A percentile compares a stretch with the other conserved stretches of the same genome.
phyloP scores from a whole-genome alignment of 2,797 vertebrate genomes.

The Acipenser ruthenus region DNA sequence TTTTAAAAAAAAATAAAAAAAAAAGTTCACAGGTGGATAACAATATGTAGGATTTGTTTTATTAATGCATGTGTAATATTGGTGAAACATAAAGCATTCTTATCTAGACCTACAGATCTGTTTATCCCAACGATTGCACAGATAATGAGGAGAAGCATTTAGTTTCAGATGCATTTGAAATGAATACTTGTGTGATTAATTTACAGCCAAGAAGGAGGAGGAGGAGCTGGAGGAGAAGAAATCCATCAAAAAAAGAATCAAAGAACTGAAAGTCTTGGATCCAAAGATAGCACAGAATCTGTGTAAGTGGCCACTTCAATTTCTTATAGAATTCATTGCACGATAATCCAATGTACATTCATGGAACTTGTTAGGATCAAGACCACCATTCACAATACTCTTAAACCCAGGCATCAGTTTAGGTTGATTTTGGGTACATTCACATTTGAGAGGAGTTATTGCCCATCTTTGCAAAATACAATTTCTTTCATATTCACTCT shows the following conservation, averaged over 20 bases:
- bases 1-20: neutral
- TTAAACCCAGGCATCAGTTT: no score
- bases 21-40: neutral
- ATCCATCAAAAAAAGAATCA: conserved; percentile 84
- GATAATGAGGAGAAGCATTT: conserved; percentile 6
- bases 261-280: conserved; percentile 89
- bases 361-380: no score
- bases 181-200: conserved; percentile 27
- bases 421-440: no score
- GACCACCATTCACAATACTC: no score
- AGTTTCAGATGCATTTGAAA: neutral
- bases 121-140: neutral
- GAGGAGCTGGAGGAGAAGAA: conserved; percentile 80
- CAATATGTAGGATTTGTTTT: neutral
- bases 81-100: neutral
- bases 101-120: neutral
- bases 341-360: no score
- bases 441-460: no score
- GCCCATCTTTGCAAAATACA: no score
- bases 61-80: neutral
- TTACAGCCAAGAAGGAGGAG: conserved; percentile 73
- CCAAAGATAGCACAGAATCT: conserved; percentile 93
- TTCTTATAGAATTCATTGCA: no score
- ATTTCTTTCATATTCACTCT: no score
- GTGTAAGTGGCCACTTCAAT: conserved; percentile 64